Base-by-base conservation (phyloP, 2,888 invertebrate species). In the Phaedon cochleariae region DNA sequence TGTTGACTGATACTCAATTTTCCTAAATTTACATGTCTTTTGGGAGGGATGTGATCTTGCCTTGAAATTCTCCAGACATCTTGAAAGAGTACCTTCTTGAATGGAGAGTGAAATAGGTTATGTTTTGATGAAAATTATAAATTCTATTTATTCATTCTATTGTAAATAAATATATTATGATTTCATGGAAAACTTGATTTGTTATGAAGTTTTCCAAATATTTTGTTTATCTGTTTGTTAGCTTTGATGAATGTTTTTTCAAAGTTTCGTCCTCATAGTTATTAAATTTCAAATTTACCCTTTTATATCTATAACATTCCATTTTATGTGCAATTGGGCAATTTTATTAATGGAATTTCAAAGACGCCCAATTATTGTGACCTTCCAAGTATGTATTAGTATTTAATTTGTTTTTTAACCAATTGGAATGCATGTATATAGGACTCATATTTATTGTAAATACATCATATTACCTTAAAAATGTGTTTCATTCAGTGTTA, bases 391-490 rank as follows among this genome's bases (percentile, higher is more conserved):
- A 69, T 69, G 68, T 45, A 12, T 45, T 45, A 41, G 22, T 71
- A 67, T 69, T 68, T 70, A 58, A 58, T 71, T 67, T 48, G 57
- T 68, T 73, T 74, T 72, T 72, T 67, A 69, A 62, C 66, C 41
- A 69, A 74, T 70, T 71, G 67, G 70, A 71, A 73, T 72, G 73
- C 69, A 69, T 74, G 74, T 78, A 77, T 73, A 77, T 76, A 78
- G 71, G 72, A 76, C 73, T 74, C 71, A 74, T 76, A 74, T 77
- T 77, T 78, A 77, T 77, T 77, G 77, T 77, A 79, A 74, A 77
- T 78, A 78, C 71, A 78, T 76, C 77, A 77, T 73, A 77, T 73
- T 79, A 77, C 71, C 74, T 73, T 77, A 74, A 4, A n/a, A n/a
- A 29, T 20, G 20, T 31, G 9, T 15, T 54, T 54, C 26, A 59